Evolutionary conservation across 2,113 vertebrate species (phyloP).

Genomic region (Erinaceus europaeus): DNA sequence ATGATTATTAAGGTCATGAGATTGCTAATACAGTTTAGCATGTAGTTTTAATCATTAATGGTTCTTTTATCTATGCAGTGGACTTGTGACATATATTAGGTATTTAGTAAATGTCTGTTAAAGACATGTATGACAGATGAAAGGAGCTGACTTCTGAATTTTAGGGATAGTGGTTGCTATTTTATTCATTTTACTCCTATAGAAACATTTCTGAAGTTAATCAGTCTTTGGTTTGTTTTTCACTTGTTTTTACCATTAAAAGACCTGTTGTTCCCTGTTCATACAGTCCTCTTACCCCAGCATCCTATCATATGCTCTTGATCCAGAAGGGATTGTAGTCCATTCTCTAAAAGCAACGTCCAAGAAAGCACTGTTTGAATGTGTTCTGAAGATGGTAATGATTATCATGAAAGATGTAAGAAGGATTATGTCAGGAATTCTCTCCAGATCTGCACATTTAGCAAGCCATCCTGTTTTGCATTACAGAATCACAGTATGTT

Average conservation of each 20-base stretch:
- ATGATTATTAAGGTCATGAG: neutral
- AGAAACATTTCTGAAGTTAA: neutral
- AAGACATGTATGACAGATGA: neutral
- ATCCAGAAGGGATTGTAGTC: slow-evolving; percentile 53
- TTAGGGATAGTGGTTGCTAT: neutral
- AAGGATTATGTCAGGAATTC: slow-evolving; percentile 83
- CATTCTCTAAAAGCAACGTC: slow-evolving; percentile 71
- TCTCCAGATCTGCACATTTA: slow-evolving; percentile 77
- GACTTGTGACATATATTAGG: neutral
- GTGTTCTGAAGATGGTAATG: slow-evolving; percentile 85
- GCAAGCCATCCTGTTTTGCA: slow-evolving; percentile 81
- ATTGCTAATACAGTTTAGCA: neutral
- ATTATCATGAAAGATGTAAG: slow-evolving; percentile 84
- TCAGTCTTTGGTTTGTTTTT: neutral
- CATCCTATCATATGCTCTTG: neutral
- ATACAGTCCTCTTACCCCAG: neutral
- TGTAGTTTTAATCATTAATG: neutral
- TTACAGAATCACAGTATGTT: slow-evolving; percentile 83
- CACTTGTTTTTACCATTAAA: neutral
- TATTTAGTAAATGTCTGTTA: too few species aligned
- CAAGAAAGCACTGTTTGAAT: slow-evolving; percentile 79
- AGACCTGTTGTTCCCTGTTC: neutral
- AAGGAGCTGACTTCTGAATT: neutral
- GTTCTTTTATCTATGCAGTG: neutral
- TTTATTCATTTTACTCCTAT: neutral